phyloP scores from a whole-genome alignment of 2,797 vertebrate species.

The Antennarius maculatus region DNA sequence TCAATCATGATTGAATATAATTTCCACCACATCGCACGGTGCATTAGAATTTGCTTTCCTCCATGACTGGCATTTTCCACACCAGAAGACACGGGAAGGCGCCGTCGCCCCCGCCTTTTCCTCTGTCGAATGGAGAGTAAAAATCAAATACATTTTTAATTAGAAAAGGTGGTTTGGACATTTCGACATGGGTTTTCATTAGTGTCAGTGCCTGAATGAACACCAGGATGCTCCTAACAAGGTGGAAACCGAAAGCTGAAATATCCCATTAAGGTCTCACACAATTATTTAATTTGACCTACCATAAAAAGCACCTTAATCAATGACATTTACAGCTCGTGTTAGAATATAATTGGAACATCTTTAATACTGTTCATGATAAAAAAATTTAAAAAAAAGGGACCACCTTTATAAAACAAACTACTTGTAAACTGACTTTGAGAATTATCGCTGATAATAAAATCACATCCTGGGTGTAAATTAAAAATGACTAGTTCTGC shows the following conservation, averaged over 20 bases:
- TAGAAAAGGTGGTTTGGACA: slow-evolving; percentile 37
- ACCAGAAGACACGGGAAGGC: slow-evolving; percentile 30
- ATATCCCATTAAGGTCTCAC: not conserved
- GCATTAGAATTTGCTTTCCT: slow-evolving; percentile 57
- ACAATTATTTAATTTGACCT: not conserved
- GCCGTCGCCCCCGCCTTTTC: slow-evolving; percentile 25
- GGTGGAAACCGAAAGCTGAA: slow-evolving; percentile 12
- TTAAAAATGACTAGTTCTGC: slow-evolving; percentile 12
- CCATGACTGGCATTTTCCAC: slow-evolving; percentile 55
- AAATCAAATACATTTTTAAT: slow-evolving; percentile 47
- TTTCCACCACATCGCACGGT: slow-evolving; percentile 57
- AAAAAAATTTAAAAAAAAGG: too few species aligned
- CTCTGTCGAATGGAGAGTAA: slow-evolving; percentile 29
- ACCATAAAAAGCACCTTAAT: slow-evolving; percentile 2
- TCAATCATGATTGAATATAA: slow-evolving; percentile 68
- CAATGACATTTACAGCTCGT: not conserved
- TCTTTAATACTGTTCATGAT: not conserved
- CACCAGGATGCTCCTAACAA: slow-evolving; percentile 4
- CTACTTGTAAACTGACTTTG: slow-evolving; percentile 6
- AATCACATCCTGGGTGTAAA: slow-evolving; percentile 23
- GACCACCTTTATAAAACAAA: not conserved
- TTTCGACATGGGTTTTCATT: slow-evolving; percentile 36
- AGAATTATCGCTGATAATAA: slow-evolving; percentile 10
- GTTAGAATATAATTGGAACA: not conserved
- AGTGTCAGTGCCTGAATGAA: slow-evolving; percentile 12